phyloP scores from a whole-genome alignment of 2,888 invertebrate species.

The Cosmopolites sordidus region DNA sequence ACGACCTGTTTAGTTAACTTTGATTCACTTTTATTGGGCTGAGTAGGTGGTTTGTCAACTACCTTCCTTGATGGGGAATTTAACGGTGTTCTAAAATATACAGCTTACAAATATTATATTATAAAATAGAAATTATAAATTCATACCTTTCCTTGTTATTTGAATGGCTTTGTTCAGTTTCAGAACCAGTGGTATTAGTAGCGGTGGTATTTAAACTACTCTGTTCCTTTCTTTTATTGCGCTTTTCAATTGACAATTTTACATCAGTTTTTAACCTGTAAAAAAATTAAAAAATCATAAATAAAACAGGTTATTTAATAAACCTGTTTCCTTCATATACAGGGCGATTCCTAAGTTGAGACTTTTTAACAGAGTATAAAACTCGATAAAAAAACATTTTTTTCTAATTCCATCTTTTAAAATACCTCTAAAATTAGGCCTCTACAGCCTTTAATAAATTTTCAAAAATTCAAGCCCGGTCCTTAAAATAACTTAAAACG shows the following conservation, averaged over 20 bases:
- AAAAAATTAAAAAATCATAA: too few species aligned
- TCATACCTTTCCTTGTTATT: constrained; percentile 52
- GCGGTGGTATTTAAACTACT: constrained; percentile 51
- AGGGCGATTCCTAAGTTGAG: too few species aligned
- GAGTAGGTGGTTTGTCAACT: constrained; percentile 41
- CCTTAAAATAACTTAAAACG: too few species aligned
- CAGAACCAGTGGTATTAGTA: constrained; percentile 66
- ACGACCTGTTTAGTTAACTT: constrained; percentile 41
- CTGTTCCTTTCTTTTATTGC: constrained; percentile 62
- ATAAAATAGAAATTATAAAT: background rate
- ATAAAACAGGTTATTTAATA: too few species aligned
- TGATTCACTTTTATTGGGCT: constrained; percentile 38
- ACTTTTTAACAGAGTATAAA: too few species aligned
- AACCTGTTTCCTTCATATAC: too few species aligned
- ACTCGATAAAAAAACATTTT: too few species aligned
- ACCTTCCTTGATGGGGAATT: constrained; percentile 34
- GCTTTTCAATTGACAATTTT: constrained; percentile 69
- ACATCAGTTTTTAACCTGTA: constrained; percentile 71
- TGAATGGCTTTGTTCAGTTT: constrained; percentile 74
- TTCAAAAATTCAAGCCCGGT: too few species aligned
- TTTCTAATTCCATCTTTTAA: too few species aligned
- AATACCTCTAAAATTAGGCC: too few species aligned
- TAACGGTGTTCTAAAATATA: constrained; percentile 30
- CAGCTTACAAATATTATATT: too few species aligned
- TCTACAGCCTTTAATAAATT: too few species aligned